phyloP scores from a whole-genome alignment of 2,797 vertebrate genomes.

The Chelmon rostratus region DNA sequence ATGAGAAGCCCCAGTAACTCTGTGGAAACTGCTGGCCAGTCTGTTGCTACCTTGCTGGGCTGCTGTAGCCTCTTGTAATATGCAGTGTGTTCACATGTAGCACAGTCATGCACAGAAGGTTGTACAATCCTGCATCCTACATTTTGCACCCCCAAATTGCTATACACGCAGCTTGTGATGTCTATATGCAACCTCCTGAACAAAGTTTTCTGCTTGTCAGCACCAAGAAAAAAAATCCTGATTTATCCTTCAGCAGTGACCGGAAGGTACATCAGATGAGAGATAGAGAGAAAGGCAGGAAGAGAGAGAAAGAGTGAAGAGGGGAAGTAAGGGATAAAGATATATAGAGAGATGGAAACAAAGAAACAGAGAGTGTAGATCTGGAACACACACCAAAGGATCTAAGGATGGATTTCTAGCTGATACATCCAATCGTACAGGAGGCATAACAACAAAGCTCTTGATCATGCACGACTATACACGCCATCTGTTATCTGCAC shows the following conservation, averaged over 20 bases:
- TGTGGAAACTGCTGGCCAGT: constrained; percentile 34
- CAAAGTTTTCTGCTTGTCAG: constrained; percentile 78
- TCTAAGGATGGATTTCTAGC: constrained; percentile 45
- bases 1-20: constrained; percentile 54
- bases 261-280: constrained; percentile 64
- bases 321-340: neutral
- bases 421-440: constrained; percentile 49
- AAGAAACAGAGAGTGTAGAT: constrained; percentile 42
- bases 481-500: constrained; percentile 60
- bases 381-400: constrained; percentile 38
- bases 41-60: constrained; percentile 24
- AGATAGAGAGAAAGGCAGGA: constrained; percentile 44
- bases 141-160: constrained; percentile 44
- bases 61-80: constrained; percentile 30
- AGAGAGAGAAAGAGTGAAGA: constrained; percentile 16
- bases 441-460: constrained; percentile 56
- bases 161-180: constrained; percentile 27
- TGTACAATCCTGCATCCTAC: constrained; percentile 30
- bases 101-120: constrained; percentile 9
- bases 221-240: constrained; percentile 64
- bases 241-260: constrained; percentile 76
- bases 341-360: constrained; percentile 26
- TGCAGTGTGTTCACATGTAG: constrained; percentile 25
- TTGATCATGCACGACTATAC: constrained; percentile 45
- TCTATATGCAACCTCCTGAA: constrained; percentile 48